A percentile compares a stretch with the other conserved stretches of the same genome.
phyloP scores from a whole-genome alignment of 2,113 vertebrate genomes.

The Coreoperca whiteheadi region DNA sequence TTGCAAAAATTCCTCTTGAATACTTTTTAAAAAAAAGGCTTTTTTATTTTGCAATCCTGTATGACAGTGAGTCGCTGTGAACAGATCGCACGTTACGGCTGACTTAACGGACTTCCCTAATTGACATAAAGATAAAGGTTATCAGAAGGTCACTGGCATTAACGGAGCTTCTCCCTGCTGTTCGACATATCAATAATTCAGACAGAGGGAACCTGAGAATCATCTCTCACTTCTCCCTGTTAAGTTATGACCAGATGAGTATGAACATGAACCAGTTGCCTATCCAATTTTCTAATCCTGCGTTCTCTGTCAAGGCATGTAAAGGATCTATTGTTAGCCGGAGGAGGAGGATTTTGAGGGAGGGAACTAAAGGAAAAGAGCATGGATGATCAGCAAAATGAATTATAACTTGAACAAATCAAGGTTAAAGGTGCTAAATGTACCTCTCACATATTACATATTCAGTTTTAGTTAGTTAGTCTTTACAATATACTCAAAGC shows the following conservation, averaged over 20 bases:
- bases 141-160: neutral
- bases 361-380: neutral
- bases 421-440: neutral
- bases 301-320: constrained; percentile 22
- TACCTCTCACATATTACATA: neutral
- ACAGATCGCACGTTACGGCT: neutral
- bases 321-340: neutral
- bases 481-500: neutral
- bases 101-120: neutral
- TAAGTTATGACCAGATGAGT: neutral
- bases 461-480: neutral
- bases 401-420: neutral
- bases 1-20: neutral
- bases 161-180: constrained; percentile 10
- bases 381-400: neutral
- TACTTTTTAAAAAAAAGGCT: too few species aligned
- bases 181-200: constrained; percentile 37
- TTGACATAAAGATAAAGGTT: neutral
- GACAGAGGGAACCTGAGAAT: neutral
- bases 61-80: neutral
- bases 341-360: neutral
- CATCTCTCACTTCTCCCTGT: neutral
- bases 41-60: neutral
- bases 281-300: neutral
- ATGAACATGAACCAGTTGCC: neutral